phyloP scores from a whole-genome alignment of 2,888 invertebrate species.

The Troides helena region DNA sequence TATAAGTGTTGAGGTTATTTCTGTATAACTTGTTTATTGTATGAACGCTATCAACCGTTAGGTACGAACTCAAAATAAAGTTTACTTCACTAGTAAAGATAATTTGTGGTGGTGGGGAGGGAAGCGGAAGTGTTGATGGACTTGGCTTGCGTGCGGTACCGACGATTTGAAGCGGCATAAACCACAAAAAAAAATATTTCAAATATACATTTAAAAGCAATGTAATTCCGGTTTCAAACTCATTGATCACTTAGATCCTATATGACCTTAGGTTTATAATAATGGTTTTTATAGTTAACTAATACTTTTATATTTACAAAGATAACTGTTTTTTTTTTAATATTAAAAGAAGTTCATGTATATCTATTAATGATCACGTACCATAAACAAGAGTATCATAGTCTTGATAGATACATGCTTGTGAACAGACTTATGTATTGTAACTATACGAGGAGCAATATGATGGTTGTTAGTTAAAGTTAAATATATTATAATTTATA shows the following conservation, averaged over 20 bases:
- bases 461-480: too few species aligned
- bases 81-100: slow-evolving; percentile 63
- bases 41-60: slow-evolving; percentile 33
- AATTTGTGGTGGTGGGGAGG: slow-evolving; percentile 67
- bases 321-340: too few species aligned
- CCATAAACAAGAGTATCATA: background rate
- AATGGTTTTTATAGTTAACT: too few species aligned
- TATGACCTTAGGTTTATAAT: too few species aligned
- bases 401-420: too few species aligned
- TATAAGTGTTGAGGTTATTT: background rate
- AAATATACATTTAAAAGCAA: background rate
- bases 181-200: slow-evolving; percentile 12
- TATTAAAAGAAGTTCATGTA: too few species aligned
- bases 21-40: background rate
- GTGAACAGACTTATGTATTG: background rate
- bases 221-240: too few species aligned
- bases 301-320: too few species aligned
- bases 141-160: slow-evolving; percentile 61
- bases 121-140: slow-evolving; percentile 75
- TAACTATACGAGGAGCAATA: background rate
- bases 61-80: slow-evolving; percentile 55
- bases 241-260: too few species aligned
- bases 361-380: slow-evolving; percentile 1
- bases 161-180: slow-evolving; percentile 42
- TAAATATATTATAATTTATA: too few species aligned